Evolutionary conservation across 2,888 invertebrate genomes (phyloP).

Genomic region (Trachelus troglodyta): DNA sequence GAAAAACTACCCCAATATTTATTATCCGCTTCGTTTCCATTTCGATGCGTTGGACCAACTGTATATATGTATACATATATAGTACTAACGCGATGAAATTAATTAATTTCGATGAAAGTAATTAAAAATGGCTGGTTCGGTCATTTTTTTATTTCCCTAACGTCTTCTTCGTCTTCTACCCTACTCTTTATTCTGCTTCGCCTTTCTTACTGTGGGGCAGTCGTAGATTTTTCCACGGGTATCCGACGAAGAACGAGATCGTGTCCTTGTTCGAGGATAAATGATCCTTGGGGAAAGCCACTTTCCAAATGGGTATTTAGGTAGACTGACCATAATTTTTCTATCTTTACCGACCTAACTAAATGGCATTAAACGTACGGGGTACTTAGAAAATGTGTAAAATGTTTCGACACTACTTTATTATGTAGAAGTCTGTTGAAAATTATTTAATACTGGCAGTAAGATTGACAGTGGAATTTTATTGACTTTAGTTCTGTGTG

Average conservation of each 20-base stretch:
- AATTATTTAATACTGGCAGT: not conserved
- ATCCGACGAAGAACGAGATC: not conserved
- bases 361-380: not conserved
- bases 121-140: not conserved
- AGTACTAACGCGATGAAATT: not conserved
- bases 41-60: not conserved
- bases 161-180: not conserved
- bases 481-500: not conserved
- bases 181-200: not conserved
- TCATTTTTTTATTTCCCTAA: not conserved
- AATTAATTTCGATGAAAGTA: not conserved
- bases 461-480: not conserved
- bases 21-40: slow-evolving; percentile 19
- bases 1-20: slow-evolving; percentile 25
- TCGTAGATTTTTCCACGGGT: not conserved
- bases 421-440: not conserved
- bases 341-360: slow-evolving; percentile 8
- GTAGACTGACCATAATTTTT: slow-evolving; percentile 13
- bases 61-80: not conserved
- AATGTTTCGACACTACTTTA: not conserved
- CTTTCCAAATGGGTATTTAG: slow-evolving; percentile 7
- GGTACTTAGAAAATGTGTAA: not conserved
- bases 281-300: slow-evolving; percentile 6
- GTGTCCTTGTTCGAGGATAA: not conserved
- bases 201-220: not conserved